Evolutionary conservation across 1,140 invertebrate species (phyloP).

Genomic region (Macrotrachela quadricornifera): DNA sequence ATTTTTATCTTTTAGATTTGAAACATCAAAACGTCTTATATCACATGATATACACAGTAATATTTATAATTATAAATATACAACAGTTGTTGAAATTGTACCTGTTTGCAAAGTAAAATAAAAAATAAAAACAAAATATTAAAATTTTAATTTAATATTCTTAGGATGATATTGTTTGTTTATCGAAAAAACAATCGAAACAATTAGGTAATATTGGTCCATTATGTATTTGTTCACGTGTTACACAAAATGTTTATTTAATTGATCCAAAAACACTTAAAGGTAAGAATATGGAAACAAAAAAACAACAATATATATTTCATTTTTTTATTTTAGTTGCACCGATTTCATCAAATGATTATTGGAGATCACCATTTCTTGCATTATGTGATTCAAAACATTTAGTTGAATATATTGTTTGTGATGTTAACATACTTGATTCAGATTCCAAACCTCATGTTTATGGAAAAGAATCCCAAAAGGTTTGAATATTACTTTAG

Average conservation of each 20-base stretch:
- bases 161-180: constrained; percentile 65
- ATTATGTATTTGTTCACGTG: constrained; percentile 64
- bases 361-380: constrained; percentile 64
- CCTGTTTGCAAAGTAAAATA: constrained; percentile 61
- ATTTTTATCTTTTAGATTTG: constrained; percentile 42
- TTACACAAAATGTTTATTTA: constrained; percentile 66
- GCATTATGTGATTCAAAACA: constrained; percentile 71
- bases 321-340: no score
- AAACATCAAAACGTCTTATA: constrained; percentile 76
- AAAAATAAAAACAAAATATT: background rate
- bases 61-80: constrained; percentile 75
- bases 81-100: constrained; percentile 69
- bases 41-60: constrained; percentile 94
- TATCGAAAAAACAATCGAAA: constrained; percentile 63
- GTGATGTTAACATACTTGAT: constrained; percentile 64
- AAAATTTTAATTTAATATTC: constrained; percentile 4
- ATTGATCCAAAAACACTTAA: constrained; percentile 79
- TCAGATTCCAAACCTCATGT: constrained; percentile 35
- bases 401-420: constrained; percentile 72
- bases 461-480: constrained; percentile 14
- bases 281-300: constrained; percentile 34
- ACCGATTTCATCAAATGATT: constrained; percentile 36
- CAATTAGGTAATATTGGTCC: constrained; percentile 73
- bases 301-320: no score
- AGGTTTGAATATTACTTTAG: constrained; percentile 13